Percentiles rank a stretch among this genome's conserved stretches.
These are phyloP conservation scores for Rhagophthalmus giganteus DNA, from an alignment of 2,888 invertebrate genomes.

Conservation along the genomic window DNA sequence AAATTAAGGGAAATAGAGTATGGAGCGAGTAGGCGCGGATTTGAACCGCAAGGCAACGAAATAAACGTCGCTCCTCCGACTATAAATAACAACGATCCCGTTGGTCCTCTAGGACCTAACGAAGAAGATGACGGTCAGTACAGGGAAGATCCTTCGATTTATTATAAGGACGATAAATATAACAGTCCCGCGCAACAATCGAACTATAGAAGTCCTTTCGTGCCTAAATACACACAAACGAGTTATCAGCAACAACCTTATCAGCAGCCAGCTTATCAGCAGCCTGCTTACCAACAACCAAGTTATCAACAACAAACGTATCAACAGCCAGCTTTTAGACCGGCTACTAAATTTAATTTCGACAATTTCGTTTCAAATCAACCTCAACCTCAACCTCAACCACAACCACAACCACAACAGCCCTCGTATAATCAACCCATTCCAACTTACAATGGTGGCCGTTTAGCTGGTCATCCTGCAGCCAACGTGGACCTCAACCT, in stretches of 20 bases:
- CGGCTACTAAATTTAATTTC: too few species aligned
- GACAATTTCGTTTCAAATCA: conserved; percentile 21
- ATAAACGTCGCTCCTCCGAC: conserved; percentile 86
- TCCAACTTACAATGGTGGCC: conserved; percentile 33
- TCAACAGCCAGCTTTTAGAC: too few species aligned
- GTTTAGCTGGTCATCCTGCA: conserved; percentile 66
- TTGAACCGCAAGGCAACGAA: conserved; percentile 74
- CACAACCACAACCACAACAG: conserved; percentile 32
- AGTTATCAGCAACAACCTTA: conserved; percentile 27
- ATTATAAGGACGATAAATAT: conserved; percentile 67
- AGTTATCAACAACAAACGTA: conserved; percentile 29
- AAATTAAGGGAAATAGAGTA: conserved; percentile 79
- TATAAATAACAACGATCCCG: conserved; percentile 55
- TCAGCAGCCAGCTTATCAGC: conserved; percentile 37
- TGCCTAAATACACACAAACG: conserved; percentile 29
- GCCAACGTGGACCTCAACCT: conserved; percentile 72
- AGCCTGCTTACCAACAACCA: conserved; percentile 30
- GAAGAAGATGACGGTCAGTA: conserved; percentile 86
- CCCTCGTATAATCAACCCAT: conserved; percentile 41
- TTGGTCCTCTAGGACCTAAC: conserved; percentile 55
- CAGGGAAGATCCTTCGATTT: conserved; percentile 79
- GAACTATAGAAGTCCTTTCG: conserved; percentile 12
- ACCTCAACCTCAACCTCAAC: conserved; percentile 38
- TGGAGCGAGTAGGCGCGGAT: conserved; percentile 79
- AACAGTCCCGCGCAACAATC: conserved; percentile 30